Percentiles rank a stretch among this genome's conserved stretches.
Evolutionary conservation across 1,140 invertebrate genomes (phyloP).

Genomic region (Drosophila nannoptera): DNA sequence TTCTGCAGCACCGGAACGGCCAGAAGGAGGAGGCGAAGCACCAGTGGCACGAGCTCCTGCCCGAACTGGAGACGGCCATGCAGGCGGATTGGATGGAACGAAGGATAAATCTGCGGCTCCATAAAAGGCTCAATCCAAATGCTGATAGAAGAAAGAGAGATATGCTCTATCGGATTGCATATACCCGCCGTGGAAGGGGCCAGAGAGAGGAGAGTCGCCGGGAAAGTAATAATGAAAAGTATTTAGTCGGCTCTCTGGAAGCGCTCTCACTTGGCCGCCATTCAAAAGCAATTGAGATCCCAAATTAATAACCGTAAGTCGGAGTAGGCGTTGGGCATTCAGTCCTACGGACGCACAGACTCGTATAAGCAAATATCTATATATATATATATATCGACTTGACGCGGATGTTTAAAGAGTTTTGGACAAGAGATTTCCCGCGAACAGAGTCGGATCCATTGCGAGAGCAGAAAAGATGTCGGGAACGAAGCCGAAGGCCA

Average conservation of each 20-base stretch:
- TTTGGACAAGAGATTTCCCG: slow-evolving; percentile 1
- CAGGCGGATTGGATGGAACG: no score
- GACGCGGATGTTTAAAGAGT: no score
- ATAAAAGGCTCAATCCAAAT: no score
- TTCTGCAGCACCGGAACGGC: background rate
- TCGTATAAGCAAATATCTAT: no score
- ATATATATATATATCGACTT: no score
- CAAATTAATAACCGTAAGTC: slow-evolving; percentile 42
- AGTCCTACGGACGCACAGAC: no score
- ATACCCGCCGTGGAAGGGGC: background rate
- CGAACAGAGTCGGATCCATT: no score
- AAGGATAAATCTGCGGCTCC: no score
- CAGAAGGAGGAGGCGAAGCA: slow-evolving; percentile 5
- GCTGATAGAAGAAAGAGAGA: no score
- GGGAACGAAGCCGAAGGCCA: slow-evolving; percentile 6
- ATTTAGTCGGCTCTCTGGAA: slow-evolving; percentile 1
- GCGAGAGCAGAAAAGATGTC: slow-evolving; percentile 3
- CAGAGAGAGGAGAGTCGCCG: background rate
- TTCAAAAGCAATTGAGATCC: slow-evolving; percentile 48
- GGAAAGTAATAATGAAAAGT: background rate
- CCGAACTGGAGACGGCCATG: slow-evolving; percentile 2
- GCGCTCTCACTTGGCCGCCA: slow-evolving; percentile 28
- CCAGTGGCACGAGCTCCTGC: slow-evolving; percentile 11
- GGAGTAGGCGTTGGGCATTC: no score
- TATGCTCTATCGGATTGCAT: background rate